Base-by-base conservation (phyloP, 1,140 invertebrate species). In the Heterodera carotae region DNA sequence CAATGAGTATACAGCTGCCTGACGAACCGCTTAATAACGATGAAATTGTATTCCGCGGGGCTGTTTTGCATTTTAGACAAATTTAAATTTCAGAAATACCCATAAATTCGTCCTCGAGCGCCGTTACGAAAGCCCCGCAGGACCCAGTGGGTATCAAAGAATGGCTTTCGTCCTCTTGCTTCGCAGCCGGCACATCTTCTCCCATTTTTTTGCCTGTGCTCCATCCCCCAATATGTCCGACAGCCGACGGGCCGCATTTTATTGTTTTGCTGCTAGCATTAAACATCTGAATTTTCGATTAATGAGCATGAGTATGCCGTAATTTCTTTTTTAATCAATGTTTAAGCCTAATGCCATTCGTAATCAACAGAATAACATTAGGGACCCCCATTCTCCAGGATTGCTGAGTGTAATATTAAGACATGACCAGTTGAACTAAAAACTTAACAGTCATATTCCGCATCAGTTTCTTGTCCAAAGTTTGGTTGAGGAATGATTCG, bases 381-480 rank as follows among this genome's bases (percentile, higher is more conserved):
- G n/a, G n/a, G n/a, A n/a, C n/a, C n/a, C n/a, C n/a, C n/a, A n/a
- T n/a, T n/a, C n/a, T n/a, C n/a, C n/a, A n/a, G n/a, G n/a, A n/a
- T n/a, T n/a, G n/a, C n/a, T n/a, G n/a, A n/a, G n/a, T n/a, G n/a
- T n/a, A n/a, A n/a, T n/a, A n/a, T n/a, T n/a, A n/a, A n/a, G n/a
- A n/a, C n/a, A n/a, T n/a, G n/a, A n/a, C n/a, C n/a, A n/a, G n/a
- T n/a, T n/a, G n/a, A n/a, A n/a, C n/a, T n/a, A n/a, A n/a, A n/a
- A n/a, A 43, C 78, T 76, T 87, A 86, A 91, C 92, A 87, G 92
- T 93, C 92, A 94, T 94, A 89, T 94, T 95, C 79, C 92, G 96
- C 93, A 98, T 98, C n/a, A 98, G 90, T 86, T 98, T 97, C 89
- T 99, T 99, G 86, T 99, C 96, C 2, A 99, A 88, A 0, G 97